Evolutionary conservation across 1,140 invertebrate species (phyloP), one percentile per base, ranked within the genome.

Genomic region (Heterodera carotae): DNA sequence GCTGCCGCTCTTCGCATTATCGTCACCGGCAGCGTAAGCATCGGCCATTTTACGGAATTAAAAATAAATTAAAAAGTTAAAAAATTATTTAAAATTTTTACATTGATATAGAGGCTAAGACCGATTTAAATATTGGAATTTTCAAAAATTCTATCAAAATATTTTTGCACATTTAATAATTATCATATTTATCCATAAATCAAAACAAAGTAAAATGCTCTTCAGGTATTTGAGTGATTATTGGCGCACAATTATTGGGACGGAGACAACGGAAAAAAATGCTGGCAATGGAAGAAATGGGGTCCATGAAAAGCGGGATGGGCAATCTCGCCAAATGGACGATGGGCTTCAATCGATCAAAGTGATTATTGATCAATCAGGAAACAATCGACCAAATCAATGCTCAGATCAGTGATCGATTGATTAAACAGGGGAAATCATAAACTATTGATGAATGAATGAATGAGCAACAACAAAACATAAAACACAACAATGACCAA

Each of bases 41-140:
- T 56, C 48, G 48, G 15, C 15, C 48, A 56, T 56, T 56, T 56
- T 56, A 56, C 48, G 12, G 12, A 56, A 56, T 56, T 56, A 22
- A 22, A 56, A 22, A 22, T 56, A 56, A 56, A 29, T 22, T 8
- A 22, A 3, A 25, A 31, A 56, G 0, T 25, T 7, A 59, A 73
- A 76, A 76, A 60, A 7, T 34, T 31, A 69, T 39, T 29, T 27
- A 31, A 69, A n/a, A n/a, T n/a, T n/a, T n/a, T n/a, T n/a, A n/a
- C n/a, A n/a, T n/a, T n/a, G n/a, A n/a, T n/a, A n/a, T n/a, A n/a
- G n/a, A n/a, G n/a, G n/a, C n/a, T n/a, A n/a, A n/a, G n/a, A n/a
- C n/a, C n/a, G n/a, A n/a, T n/a, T n/a, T n/a, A n/a, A n/a, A n/a
- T n/a, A n/a, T n/a, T n/a, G n/a, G n/a, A n/a, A n/a, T n/a, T 6